Base-by-base conservation (phyloP, 2,113 vertebrate genomes). In the Oncorhynchus nerka region DNA sequence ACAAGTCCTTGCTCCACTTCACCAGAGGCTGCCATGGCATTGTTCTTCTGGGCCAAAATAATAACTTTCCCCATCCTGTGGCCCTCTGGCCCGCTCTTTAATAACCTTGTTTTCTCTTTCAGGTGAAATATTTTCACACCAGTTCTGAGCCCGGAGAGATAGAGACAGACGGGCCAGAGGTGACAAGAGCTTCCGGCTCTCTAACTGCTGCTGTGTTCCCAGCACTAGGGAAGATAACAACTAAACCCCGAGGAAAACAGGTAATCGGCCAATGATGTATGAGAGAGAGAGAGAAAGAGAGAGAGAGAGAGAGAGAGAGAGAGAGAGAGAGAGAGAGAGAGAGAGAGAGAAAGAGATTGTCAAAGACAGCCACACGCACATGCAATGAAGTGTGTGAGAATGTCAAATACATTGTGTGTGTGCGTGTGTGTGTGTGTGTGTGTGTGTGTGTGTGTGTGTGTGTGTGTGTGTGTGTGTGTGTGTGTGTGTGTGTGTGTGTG, bases 51-150 rank as follows among this genome's bases (percentile, higher is more conserved):
- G 66, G 45, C 49, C 74, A 75, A 70, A 78, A 84, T 76, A 88
- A 90, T 79, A 85, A 88, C 85, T 81, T 32, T 64, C 68, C 72
- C 49, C 81, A 75, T 87, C 81, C 86, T 79, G 83, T 81, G 76
- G 48, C 76, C 71, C 74, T 30, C 51, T 51, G 30, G 48, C 69
- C 34, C 16, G 0, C 74, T 28, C 72, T 82, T 81, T 81, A 81
- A 61, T 80, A 80, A 85, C 84, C 80, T 80, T 86, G 85, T 90
- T 90, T 90, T 91, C 75, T 73, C 75, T 80, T 74, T 71, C 76
- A 83, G 81, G 78, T 88, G 80, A 83, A 86, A 86, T 90, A 83
- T 90, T 90, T 90, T 90, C 86, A 84, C 83, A 84, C 84, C 80
- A 83, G 83, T 75, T 80, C 81, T 81, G 81, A 83, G 87, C 75